Base-by-base conservation (phyloP, 2,888 invertebrate genomes). In the Agriopis marginaria region DNA sequence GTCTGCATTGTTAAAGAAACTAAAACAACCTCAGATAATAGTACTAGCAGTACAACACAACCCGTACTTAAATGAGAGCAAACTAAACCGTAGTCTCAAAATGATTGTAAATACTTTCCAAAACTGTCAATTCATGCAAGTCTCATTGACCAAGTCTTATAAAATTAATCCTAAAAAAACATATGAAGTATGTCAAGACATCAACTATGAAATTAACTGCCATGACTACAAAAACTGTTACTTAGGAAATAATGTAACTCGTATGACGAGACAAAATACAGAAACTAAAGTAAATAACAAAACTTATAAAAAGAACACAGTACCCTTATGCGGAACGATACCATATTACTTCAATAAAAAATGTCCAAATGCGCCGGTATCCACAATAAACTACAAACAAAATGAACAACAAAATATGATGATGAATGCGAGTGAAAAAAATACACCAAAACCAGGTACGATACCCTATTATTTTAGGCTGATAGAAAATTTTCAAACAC, bases 51-150 rank as follows among this genome's bases (percentile, higher is more conserved):
- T 59, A 11, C 42, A n/a, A 45, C 11, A 32, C 3, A 59, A 59
- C 40, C 47, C 11, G 9, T 45, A 32, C 32, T 59, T 59, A 47
- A 59, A 59, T 59, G 59, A 59, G 32, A 11, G 23, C 23, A 59
- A 59, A 59, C 12, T 59, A 59, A 59, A 59, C 45, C 17, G 10
- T 32, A 47, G 17, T 1, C 23, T 59, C 3, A 59, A 59, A 59
- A 32, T 47, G 11, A 59, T 59, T 59, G 10, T 12, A 4, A 32
- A 5, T 6, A 59, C 11, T 12, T 59, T 59, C 23, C 7, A 32
- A 45, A 59, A 59, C 12, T 59, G 59, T 8, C 45, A 59, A 8
- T 59, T 32, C 8, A 1, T 59, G 6, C 23, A 45, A 47, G 10
- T 14, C 2, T 9, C 9, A n/a, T n/a, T 40, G 12, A n/a, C 17